Conservation (phyloP, 2,113 vertebrate genomes). For the Hirundichthys speculiger region DNA sequence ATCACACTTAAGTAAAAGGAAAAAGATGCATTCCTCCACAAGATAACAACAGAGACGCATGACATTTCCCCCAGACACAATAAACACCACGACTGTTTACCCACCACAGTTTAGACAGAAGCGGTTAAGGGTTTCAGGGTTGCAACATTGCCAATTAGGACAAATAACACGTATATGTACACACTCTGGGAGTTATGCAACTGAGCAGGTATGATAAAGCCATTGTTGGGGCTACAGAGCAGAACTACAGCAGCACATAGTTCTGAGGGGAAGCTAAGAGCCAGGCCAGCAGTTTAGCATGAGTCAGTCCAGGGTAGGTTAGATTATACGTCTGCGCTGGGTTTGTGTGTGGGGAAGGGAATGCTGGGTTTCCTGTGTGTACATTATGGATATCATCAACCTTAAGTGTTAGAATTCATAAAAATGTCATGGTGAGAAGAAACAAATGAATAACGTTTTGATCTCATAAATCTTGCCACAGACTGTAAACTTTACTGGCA, state of each 20-base stretch:
- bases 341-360: background rate
- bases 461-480: background rate
- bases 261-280: conserved; percentile 28
- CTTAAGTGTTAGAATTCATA: background rate
- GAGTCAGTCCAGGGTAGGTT: conserved; percentile 21
- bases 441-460: background rate
- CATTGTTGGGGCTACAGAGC: conserved; percentile 30
- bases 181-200: conserved; percentile 61
- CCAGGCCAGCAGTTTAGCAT: conserved; percentile 39
- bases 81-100: background rate
- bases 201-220: conserved; percentile 79
- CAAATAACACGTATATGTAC: background rate
- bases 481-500: background rate
- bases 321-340: background rate
- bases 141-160: conserved; percentile 18
- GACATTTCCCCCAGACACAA: conserved; percentile 13
- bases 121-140: conserved; percentile 15
- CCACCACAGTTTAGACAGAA: conserved; percentile 9
- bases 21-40: conserved; percentile 34
- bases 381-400: no score
- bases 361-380: background rate
- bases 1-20: background rate
- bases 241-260: conserved; percentile 47
- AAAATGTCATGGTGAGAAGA: background rate
- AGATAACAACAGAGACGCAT: conserved; percentile 10